These are phyloP conservation scores for Dione vanillae DNA, from an alignment of 2,888 invertebrate species.

Conservation along the genomic window DNA sequence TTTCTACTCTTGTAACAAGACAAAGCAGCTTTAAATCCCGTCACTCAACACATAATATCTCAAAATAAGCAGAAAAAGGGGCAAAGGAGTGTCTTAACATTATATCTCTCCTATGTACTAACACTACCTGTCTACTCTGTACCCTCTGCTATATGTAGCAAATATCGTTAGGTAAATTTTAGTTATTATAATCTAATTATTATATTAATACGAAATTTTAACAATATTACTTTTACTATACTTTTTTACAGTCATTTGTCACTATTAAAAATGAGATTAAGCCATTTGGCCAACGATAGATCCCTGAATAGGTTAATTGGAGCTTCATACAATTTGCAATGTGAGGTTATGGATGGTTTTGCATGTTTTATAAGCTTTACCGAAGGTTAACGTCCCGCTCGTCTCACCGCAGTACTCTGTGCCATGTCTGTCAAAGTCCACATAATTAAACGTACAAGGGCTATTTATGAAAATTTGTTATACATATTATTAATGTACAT, in stretches of 20 bases:
- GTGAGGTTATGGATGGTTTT: neutral
- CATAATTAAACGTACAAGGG: neutral
- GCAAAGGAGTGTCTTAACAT: neutral
- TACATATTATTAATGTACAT: neutral
- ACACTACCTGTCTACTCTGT: no score
- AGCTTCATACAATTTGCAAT: neutral
- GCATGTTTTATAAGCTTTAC: neutral
- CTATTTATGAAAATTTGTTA: neutral
- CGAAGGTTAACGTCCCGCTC: neutral
- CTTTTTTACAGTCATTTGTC: no score
- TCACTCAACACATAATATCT: neutral
- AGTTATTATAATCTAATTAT: neutral
- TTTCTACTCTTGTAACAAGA: no score
- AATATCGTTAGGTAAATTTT: no score
- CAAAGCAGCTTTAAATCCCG: no score
- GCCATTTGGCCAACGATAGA: neutral
- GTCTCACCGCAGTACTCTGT: neutral
- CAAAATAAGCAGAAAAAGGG: neutral
- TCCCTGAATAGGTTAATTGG: neutral
- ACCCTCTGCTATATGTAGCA: no score
- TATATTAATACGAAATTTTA: neutral
- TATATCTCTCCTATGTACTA: no score
- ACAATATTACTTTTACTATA: neutral
- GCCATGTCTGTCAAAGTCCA: neutral
- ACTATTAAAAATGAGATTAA: neutral